Conservation (phyloP, 2,888 invertebrate genomes). For the Thereva nobilitata region DNA sequence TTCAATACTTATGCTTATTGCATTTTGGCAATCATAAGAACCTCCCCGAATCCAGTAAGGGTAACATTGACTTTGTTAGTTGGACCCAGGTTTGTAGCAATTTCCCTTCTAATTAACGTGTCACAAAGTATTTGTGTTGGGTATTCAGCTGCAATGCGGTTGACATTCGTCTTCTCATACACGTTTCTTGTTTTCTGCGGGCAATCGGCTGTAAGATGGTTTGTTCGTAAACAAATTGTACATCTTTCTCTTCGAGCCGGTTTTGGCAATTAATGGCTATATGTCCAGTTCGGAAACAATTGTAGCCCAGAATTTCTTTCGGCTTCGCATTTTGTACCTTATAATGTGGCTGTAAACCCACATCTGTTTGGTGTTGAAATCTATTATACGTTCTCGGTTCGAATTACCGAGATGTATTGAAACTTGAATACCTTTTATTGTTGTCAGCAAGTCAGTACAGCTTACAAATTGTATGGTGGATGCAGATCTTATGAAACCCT, state of each 20-base stretch:
- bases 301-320: background rate
- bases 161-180: background rate
- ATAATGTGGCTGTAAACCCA: background rate
- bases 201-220: conserved; percentile 7
- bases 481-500: background rate
- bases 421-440: conserved; percentile 5
- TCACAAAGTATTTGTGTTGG: no score
- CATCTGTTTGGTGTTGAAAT: background rate
- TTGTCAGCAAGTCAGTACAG: background rate
- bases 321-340: background rate
- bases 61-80: background rate
- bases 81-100: no score
- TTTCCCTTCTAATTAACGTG: no score
- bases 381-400: background rate
- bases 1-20: background rate
- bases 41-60: background rate
- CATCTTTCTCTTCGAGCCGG: conserved; percentile 7
- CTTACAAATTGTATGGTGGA: conserved; percentile 8
- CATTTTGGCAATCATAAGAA: background rate
- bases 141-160: no score
- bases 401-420: background rate
- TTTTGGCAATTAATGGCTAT: conserved; percentile 12
- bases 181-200: background rate
- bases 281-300: conserved; percentile 19
- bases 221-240: background rate